phyloP scores from a whole-genome alignment of 2,888 invertebrate species.

The Cephalotes varians region DNA sequence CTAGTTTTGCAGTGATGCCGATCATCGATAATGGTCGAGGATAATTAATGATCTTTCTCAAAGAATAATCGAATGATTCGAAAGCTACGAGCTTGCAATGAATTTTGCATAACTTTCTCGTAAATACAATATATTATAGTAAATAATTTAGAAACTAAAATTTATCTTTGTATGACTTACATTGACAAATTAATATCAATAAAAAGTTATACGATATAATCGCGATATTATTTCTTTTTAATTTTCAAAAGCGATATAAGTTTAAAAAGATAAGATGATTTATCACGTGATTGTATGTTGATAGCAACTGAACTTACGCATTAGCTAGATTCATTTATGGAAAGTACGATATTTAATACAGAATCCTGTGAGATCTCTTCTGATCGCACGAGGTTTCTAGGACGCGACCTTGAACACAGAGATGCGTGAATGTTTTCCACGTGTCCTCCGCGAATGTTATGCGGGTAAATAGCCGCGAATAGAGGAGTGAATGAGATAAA shows the following conservation, averaged over 20 bases:
- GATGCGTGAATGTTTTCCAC: conserved; percentile 2
- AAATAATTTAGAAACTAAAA: neutral
- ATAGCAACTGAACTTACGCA: no score
- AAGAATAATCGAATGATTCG: neutral
- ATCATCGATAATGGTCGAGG: neutral
- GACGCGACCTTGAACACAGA: conserved; percentile 43
- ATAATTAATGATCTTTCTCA: neutral
- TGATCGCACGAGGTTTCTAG: conserved; percentile 10
- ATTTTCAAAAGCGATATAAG: neutral
- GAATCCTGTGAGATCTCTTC: neutral
- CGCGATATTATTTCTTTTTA: neutral
- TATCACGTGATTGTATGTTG: neutral
- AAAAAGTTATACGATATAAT: neutral
- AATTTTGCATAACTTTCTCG: neutral
- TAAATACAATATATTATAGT: no score
- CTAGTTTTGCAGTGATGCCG: conserved; percentile 18
- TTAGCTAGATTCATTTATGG: neutral
- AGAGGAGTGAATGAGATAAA: conserved; percentile 58
- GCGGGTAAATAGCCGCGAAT: conserved; percentile 43
- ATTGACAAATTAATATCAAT: neutral
- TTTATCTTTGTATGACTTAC: neutral
- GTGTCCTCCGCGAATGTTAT: conserved; percentile 36
- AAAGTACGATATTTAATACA: neutral
- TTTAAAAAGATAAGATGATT: neutral
- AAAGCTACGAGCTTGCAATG: neutral